Conservation (phyloP, 53 echinoderm and acorn worm species). For the Crossaster papposus region DNA sequence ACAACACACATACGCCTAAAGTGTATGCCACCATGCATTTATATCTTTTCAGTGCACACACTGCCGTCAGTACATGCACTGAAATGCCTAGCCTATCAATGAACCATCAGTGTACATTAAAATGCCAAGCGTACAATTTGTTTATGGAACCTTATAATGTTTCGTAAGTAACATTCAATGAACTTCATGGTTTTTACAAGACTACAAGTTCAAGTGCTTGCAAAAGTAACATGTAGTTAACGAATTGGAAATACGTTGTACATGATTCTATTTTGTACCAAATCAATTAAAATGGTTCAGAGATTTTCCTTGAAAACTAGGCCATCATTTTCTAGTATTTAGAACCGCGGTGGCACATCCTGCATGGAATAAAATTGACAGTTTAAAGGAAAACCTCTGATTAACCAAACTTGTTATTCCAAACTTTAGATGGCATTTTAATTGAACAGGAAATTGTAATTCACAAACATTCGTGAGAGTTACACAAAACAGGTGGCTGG, state of each 20-base stretch:
- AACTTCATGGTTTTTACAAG: no score
- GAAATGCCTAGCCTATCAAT: background rate
- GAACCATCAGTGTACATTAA: background rate
- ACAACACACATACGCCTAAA: background rate
- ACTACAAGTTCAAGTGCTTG: background rate
- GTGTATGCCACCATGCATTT: slow-evolving; percentile 18
- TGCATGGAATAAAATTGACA: background rate
- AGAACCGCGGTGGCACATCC: background rate
- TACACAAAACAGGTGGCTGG: slow-evolving; percentile 15
- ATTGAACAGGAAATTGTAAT: slow-evolving; percentile 12
- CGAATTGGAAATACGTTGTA: background rate
- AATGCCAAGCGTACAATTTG: background rate
- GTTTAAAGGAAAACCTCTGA: slow-evolving; percentile 28
- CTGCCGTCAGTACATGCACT: background rate
- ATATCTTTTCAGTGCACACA: background rate
- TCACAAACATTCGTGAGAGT: slow-evolving; percentile 2
- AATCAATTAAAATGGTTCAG: background rate
- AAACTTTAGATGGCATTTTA: slow-evolving; percentile 17
- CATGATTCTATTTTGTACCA: background rate
- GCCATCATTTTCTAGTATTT: background rate
- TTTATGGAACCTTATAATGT: background rate
- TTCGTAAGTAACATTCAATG: background rate
- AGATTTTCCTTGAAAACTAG: background rate
- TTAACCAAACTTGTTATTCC: background rate
- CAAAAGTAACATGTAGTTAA: background rate